Conservation (phyloP, 2,797 vertebrate genomes). For the Myotis pilosus region DNA sequence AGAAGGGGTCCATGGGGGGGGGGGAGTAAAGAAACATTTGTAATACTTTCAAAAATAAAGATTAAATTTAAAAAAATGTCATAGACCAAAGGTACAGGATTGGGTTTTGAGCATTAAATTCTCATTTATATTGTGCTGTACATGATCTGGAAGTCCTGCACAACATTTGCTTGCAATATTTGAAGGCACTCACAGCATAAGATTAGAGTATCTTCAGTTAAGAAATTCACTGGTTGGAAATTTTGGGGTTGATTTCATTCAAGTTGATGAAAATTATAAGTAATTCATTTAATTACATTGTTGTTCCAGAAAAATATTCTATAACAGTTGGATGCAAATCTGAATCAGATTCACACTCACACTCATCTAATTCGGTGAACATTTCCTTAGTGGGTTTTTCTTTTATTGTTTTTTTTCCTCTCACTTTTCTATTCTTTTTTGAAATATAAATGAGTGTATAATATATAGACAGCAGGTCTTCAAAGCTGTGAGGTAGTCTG, state of each 20-base stretch:
- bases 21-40: background rate
- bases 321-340: background rate
- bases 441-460: background rate
- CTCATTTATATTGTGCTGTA: background rate
- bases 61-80: background rate
- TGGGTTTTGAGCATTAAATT: background rate
- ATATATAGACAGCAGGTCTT: background rate
- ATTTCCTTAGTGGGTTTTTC: background rate
- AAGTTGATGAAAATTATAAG: conserved; percentile 41
- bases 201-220: background rate
- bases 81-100: background rate
- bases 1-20: no score
- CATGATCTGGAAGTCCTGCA: background rate
- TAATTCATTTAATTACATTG: conserved; percentile 38
- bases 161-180: background rate
- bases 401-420: background rate
- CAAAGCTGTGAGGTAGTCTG: background rate
- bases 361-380: background rate
- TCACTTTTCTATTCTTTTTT: background rate
- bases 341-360: background rate
- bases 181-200: background rate
- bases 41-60: no score
- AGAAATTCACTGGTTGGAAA: conserved; percentile 1
- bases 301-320: conserved; percentile 33
- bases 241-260: conserved; percentile 31